Evolutionary conservation across 2,888 invertebrate species (phyloP), one percentile per base, ranked within the genome.

Genomic region (Argynnis bischoffii): DNA sequence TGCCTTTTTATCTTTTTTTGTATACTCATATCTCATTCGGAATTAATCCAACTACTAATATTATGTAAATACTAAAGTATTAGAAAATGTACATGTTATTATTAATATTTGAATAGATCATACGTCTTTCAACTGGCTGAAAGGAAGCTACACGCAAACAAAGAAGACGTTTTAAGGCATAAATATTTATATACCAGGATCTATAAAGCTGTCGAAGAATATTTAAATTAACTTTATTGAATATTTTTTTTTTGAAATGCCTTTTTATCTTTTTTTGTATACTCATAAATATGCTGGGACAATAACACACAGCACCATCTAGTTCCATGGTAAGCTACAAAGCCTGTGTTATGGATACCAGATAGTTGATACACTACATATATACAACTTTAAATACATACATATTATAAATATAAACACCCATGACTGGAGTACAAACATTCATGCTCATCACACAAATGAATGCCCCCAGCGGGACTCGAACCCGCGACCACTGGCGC

Each of bases 61-160:
- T n/a, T 26, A 26, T 26, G 26, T 26, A 26, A 26, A 26, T 26
- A n/a, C n/a, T n/a, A n/a, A n/a, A n/a, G 14, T 47, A 13, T n/a
- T 50, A 3, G 6, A 50, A 50, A 16, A 14, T 50, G 16, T 41
- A 8, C 3, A 50, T 50, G 15, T 16, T n/a, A 15, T 46, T 21
- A 4, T 4, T 35, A 50, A 15, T 41, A 35, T 56, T 57, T 64
- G 53, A 54, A 54, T 60, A 66, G 54, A 66, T 26, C 26, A 26
- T 57, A 46, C 11, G 18, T 47, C 47, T 59, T 18, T 48, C 47
- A 51, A 41, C 48, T 47, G 14, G 54, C 59, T 54, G 66, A 54
- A 60, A 66, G 66, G 66, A 66, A 66, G 54, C 54, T 18, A 21
- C 60, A 54, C 46, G 48, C 47, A 66, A 66, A 66, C 66, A 66